Base-by-base conservation (phyloP, 2,113 vertebrate species). In the Chroicocephalus ridibundus region DNA sequence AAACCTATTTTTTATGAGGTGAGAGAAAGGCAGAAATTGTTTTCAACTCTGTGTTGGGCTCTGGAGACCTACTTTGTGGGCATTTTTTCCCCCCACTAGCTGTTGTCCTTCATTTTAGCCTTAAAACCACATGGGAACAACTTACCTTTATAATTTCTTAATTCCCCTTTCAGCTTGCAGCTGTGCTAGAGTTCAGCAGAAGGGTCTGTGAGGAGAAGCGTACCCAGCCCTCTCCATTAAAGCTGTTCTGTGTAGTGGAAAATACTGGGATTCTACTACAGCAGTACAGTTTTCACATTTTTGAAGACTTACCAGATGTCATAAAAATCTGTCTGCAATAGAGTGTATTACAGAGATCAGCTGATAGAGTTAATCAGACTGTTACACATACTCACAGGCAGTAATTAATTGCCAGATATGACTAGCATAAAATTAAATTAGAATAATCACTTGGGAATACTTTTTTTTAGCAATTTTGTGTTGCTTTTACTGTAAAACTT, bases 351-450 rank as follows among this genome's bases (percentile, higher is more conserved):
- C 46, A 76, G 26, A 86, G n/a, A 77, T 90, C 66, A 47, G 22
- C 38, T 69, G 68, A 60, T 72, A 51, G 40, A 76, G 42, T 89
- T 93, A 82, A 91, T 90, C 68, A 83, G 49, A 10, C 64, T 81
- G 29, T 84, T 92, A 65, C 13, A 55, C 34, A 9, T 51, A 29
- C 31, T 81, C 16, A 51, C 40, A 93, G 66, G 13, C 58, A 74
- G 75, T 74, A 83, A 92, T 88, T 90, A 88, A 81, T 77, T 92
- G 42, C 55, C 15, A 66, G 51, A 78, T 80, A 78, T 29, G 36
- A 54, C 12, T 60, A 60, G 60, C 71, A 17, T 80, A 51, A 89
- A 88, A 90, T 80, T 65, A 77, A 82, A 80, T 90, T 77, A 80
- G 26, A 20, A 31, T 82, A 55, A 82, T 83, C 19, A 68, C 10